Evolutionary conservation across 2,797 vertebrate species (phyloP), one percentile per base, ranked within the genome.

Genomic region (Coregonus ussuriensis): DNA sequence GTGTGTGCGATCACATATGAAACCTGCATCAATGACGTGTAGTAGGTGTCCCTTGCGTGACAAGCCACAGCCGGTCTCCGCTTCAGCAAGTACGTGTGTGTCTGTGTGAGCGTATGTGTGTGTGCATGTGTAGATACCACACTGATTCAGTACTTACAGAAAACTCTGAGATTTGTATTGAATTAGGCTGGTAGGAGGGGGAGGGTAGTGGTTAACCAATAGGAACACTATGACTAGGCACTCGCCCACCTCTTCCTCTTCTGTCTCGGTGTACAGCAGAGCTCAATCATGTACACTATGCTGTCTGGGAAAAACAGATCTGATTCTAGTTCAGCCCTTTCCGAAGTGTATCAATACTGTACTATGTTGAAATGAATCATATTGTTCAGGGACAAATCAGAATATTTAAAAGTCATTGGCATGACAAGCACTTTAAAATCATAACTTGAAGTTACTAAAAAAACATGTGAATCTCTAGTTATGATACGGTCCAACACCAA

Each of bases 181-280:
- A 68, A 56, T 9, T 68, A 70, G 77, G 78, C 71, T 84, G 79
- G 18, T 63, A 54, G 35, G 76, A 0, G 0, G 69, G 65, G 68
- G 74, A 25, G 73, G 80, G 47, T 77, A 78, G 93, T 91, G 93
- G 93, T 94, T 93, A 93, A 93, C 92, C 92, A 92, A 76, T 91
- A 91, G 91, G 94, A 94, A 93, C 82, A 79, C 86, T 90, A 74
- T 89, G 82, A 77, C 33, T 68, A 47, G 51, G 85, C 59, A 63
- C 21, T 63, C 59, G 59, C 59, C 59, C 59, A 63, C 59, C 59
- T 25, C 59, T 63, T 63, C 59, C 25, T 63, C 21, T 11, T 63
- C 7, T 29, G n/a, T 63, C 59, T 63, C 21, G 9, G 6, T 63
- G 6, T 1, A 59, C 56, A 7, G 56, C 6, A 59, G 56, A 59